These are phyloP conservation scores for Anguilla megastoma DNA, from an alignment of 2,797 vertebrate species.

Conservation along the genomic window DNA sequence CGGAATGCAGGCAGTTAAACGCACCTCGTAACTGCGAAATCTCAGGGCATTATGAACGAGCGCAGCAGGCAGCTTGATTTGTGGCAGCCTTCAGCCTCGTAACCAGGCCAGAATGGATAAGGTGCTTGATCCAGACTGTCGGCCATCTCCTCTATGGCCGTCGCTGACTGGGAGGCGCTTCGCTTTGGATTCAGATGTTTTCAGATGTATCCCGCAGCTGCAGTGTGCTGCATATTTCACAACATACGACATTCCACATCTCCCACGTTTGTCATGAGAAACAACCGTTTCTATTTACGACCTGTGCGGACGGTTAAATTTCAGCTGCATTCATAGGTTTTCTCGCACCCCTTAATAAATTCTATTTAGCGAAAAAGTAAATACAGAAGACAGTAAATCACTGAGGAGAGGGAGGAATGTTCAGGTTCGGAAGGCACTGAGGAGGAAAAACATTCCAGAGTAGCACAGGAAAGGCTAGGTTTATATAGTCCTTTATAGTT, in stretches of 20 bases:
- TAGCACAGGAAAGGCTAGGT: neutral
- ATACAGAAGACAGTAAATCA: neutral
- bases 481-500: neutral
- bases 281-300: neutral
- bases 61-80: neutral
- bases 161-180: neutral
- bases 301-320: neutral
- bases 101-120: neutral
- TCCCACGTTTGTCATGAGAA: neutral
- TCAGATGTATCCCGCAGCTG: neutral
- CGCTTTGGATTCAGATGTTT: neutral
- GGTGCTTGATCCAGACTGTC: neutral
- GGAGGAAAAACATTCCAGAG: conserved; percentile 3
- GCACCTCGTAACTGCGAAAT: neutral
- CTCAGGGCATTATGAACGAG: neutral
- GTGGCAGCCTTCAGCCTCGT: too few species aligned
- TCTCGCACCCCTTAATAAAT: neutral
- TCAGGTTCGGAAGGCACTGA: neutral
- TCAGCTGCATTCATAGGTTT: neutral
- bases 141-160: neutral
- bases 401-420: neutral
- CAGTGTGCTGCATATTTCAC: neutral
- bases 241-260: neutral
- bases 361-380: neutral
- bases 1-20: neutral